Conservation (phyloP, 2,113 vertebrate genomes). For the Mesocricetus auratus region DNA sequence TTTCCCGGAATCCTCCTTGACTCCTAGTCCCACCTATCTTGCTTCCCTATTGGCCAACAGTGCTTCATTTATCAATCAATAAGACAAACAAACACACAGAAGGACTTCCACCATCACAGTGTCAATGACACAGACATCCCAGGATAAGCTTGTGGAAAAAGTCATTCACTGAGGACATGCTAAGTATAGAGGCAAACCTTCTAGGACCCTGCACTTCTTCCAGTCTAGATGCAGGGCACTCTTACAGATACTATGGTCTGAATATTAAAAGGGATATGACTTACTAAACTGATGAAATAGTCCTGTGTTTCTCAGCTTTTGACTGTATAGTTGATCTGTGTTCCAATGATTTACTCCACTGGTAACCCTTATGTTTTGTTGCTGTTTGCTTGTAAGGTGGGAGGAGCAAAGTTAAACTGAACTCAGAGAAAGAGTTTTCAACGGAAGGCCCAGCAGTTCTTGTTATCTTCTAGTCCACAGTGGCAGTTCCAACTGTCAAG, state of each 20-base stretch:
- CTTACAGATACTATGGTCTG: not conserved
- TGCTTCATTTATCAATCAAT: too few relatives aligned
- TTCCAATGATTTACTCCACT: not conserved
- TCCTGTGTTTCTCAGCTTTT: not conserved
- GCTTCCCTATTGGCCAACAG: too few relatives aligned
- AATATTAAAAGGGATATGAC: not conserved
- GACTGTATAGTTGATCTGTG: not conserved
- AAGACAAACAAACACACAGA: too few relatives aligned
- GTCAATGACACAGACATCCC: not conserved
- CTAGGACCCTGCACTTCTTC: not conserved
- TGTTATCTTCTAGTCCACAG: not conserved
- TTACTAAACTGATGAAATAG: not conserved
- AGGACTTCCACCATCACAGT: too few relatives aligned
- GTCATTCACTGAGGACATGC: not conserved
- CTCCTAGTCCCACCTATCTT: too few relatives aligned
- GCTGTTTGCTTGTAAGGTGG: not conserved
- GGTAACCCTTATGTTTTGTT: not conserved
- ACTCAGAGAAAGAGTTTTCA: constrained; percentile 24
- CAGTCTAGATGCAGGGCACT: not conserved
- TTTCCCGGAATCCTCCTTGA: too few relatives aligned
- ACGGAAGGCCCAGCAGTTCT: not conserved
- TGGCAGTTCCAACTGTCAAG: constrained; percentile 2
- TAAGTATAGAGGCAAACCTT: not conserved
- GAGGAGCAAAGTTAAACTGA: constrained; percentile 2
- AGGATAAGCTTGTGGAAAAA: not conserved